A percentile compares a stretch with the other conserved stretches of the same genome.
Evolutionary conservation across 2,797 vertebrate species (phyloP).

Genomic region (Sebastes elongatus): DNA sequence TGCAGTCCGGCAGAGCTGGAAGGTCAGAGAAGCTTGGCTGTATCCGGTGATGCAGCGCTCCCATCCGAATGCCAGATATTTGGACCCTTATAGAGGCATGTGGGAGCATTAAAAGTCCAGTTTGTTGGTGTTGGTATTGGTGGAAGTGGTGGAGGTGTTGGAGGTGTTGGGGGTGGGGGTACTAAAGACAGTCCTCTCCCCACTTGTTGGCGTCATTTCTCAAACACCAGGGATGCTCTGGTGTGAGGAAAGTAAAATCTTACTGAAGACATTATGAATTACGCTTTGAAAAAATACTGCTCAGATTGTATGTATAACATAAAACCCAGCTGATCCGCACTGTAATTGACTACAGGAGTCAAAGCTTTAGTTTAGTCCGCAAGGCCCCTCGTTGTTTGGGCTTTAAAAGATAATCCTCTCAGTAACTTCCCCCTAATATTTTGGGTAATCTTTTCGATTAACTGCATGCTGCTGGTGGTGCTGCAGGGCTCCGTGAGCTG

Average conservation of each 20-base stretch:
- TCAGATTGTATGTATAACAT: constrained; percentile 59
- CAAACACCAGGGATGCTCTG: constrained; percentile 62
- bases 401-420: constrained; percentile 51
- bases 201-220: constrained; percentile 14
- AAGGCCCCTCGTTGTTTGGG: constrained; percentile 27
- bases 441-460: constrained; percentile 46
- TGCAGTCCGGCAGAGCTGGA: constrained; percentile 42
- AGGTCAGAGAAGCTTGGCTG: constrained; percentile 17
- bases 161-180: background rate
- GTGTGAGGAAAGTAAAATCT: constrained; percentile 5
- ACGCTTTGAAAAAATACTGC: constrained; percentile 22
- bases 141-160: too few relatives aligned
- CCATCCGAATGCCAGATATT: constrained; percentile 15
- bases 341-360: constrained; percentile 50
- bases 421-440: constrained; percentile 34
- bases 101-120: constrained; percentile 25
- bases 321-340: constrained; percentile 50
- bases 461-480: background rate
- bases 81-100: constrained; percentile 50
- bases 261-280: background rate
- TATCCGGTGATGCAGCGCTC: constrained; percentile 56
- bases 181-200: constrained; percentile 53
- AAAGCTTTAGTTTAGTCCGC: constrained; percentile 43
- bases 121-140: background rate
- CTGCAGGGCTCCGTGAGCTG: constrained; percentile 9